Base-by-base conservation (phyloP, 2,113 vertebrate genomes). In the Macquaria ambigua region DNA sequence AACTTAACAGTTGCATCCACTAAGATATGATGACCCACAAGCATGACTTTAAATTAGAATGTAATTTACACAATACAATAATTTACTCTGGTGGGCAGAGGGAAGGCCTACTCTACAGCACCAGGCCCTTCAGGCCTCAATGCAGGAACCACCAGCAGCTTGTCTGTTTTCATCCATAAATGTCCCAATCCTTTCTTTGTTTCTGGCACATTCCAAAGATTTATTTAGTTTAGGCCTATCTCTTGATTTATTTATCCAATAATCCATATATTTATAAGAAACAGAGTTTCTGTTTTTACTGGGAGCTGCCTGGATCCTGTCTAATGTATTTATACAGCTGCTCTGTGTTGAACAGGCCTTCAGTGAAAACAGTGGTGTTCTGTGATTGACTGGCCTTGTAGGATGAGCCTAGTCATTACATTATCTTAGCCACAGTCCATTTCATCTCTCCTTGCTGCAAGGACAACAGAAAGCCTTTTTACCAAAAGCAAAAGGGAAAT, bases 281-380 rank as follows among this genome's bases (percentile, higher is more conserved):
- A 77, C 73, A 66, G 48, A 59, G 76, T 87, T 83, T 90, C 62
- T 93, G 88, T 94, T 95, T 95, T 94, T 83, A 79, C 86, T 87
- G 66, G 46, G 76, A 87, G 85, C 85, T 69, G 66, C 82, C 81
- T 66, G 70, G 68, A 88, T 87, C 79, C 70, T 84, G 62, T 85
- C 83, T 92, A 90, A 93, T 90, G 73, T 96, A 94, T 95, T 96
- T 95, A 80, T 81, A 94, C 95, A 96, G 94, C 94, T 95, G 95
- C 74, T 93, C 48, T 58, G 74, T 68, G 90, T 93, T 93, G 89
- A 91, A 58, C 66, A 62, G 81, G 48, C 82, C 87, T 90, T 90
- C 80, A 87, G 84, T 83, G 83, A 89, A 94, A 95, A 90, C 90
- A 88, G 50, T 73, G 73, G 78, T 77, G 74, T 77, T 84, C 61